phyloP scores from a whole-genome alignment of 2,113 vertebrate species.

The Talpa occidentalis region DNA sequence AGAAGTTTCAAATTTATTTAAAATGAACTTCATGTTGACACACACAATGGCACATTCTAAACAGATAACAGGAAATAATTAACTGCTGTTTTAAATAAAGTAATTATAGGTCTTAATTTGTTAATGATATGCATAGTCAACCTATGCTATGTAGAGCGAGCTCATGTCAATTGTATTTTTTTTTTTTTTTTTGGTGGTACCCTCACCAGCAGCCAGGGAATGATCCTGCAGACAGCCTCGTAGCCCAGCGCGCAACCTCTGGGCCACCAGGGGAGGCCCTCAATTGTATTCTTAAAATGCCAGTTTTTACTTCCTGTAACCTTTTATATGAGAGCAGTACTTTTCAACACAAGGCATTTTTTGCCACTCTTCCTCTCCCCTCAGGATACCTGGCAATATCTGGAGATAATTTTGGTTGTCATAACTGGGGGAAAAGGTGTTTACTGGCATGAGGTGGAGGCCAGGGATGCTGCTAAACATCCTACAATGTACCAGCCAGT shows the following conservation, averaged over 20 bases:
- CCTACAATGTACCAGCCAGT: not conserved
- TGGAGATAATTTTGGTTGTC: constrained; percentile 11
- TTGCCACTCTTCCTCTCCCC: not conserved
- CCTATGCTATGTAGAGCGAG: not conserved
- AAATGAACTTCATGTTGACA: constrained; percentile 4
- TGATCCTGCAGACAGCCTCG: too few species aligned
- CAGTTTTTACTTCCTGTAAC: not conserved
- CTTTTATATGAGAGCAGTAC: not conserved
- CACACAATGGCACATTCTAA: constrained; percentile 24
- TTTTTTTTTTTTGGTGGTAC: too few species aligned
- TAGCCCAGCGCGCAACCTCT: too few species aligned
- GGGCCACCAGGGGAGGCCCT: too few species aligned
- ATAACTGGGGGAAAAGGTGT: not conserved
- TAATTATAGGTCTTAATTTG: constrained; percentile 31
- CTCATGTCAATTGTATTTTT: constrained; percentile 8
- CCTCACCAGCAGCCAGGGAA: too few species aligned
- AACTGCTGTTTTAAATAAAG: not conserved
- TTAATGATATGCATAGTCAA: constrained; percentile 27
- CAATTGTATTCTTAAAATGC: constrained; percentile 4
- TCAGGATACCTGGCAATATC: not conserved
- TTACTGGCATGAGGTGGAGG: not conserved
- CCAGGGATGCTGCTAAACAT: not conserved
- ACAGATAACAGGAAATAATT: constrained; percentile 25
- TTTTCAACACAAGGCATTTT: not conserved
- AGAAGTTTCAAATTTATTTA: constrained; percentile 61